Evolutionary conservation across 2,888 invertebrate genomes (phyloP), one percentile per base, ranked within the genome.

Genomic region (Drosophila longiperda): DNA sequence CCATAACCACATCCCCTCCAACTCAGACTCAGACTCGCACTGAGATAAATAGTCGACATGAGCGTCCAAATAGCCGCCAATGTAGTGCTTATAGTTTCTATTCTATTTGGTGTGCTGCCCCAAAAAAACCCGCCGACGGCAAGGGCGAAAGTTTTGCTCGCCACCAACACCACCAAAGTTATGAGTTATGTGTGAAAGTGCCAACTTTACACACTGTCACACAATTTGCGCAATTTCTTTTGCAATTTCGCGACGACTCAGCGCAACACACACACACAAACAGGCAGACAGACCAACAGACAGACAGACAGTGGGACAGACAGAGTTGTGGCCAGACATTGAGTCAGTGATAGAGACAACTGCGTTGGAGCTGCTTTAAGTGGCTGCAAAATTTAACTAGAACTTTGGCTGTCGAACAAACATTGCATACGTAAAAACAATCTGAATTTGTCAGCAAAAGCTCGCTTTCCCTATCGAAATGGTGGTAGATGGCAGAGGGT

Each of bases 171-270:
- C 87, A 75, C 90, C 83, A 85, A 91, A 92, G 90, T 91, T 92
- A 89, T 91, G 90, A 91, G 87, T 92, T 92, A 91, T 91, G 91
- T 90, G 91, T 90, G 87, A 90, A 90, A 91, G 91, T 90, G 91
- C 78, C 83, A 85, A 89, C 88, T 87, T 84, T 90, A 90, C 89
- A 89, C 86, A 90, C 90, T 78, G 90, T 87, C 86, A 87, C 90
- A 87, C 89, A 87, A 87, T 90, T 83, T 90, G 89, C 88, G 83
- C 85, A 82, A 87, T 89, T 84, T 85, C 85, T 87, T 87, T 87
- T 66, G 77, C 80, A 80, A 78, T 80, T 77, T 78, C 80, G 63
- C 76, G 70, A 69, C 80, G 80, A 75, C 52, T 69, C 75, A 45
- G 62, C 62, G 66, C 36, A 57, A 52, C 64, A 64, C 32, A 58